Percentiles rank a stretch among this genome's conserved stretches.
phyloP scores from a whole-genome alignment of 2,797 vertebrate genomes.

The Arctocebus calabarensis region DNA sequence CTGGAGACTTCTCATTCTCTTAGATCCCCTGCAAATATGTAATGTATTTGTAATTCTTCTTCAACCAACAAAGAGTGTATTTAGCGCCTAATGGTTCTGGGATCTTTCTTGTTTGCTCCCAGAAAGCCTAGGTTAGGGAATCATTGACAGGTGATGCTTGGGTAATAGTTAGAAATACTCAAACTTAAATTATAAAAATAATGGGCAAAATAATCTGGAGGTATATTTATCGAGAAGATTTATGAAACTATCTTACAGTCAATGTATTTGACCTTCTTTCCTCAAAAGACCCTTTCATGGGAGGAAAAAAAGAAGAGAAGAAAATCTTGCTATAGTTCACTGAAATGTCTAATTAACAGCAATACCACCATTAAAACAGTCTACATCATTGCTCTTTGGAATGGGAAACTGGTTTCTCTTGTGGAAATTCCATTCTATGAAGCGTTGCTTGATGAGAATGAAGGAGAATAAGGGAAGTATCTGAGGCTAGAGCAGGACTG shows the following conservation, averaged over 20 bases:
- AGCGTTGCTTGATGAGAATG: not conserved
- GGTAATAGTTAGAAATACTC: not conserved
- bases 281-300: not conserved
- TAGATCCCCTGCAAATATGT: accelerated
- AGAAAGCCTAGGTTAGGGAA: not conserved
- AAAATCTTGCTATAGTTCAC: not conserved
- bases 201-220: slow-evolving; percentile 29
- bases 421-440: not conserved
- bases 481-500: not conserved
- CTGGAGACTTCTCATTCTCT: not conserved
- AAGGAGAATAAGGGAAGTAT: not conserved
- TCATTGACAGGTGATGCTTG: not conserved
- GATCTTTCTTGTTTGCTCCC: not conserved
- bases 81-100: not conserved
- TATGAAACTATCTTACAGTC: not conserved
- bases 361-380: not conserved
- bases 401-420: not conserved
- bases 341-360: not conserved
- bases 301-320: not conserved
- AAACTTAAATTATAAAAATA: not conserved
- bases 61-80: not conserved
- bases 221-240: not conserved
- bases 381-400: not conserved
- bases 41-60: not conserved
- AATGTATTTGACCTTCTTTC: not conserved